Base-by-base conservation (phyloP, 23 tunicate species). In the Botrylloides violaceus region DNA sequence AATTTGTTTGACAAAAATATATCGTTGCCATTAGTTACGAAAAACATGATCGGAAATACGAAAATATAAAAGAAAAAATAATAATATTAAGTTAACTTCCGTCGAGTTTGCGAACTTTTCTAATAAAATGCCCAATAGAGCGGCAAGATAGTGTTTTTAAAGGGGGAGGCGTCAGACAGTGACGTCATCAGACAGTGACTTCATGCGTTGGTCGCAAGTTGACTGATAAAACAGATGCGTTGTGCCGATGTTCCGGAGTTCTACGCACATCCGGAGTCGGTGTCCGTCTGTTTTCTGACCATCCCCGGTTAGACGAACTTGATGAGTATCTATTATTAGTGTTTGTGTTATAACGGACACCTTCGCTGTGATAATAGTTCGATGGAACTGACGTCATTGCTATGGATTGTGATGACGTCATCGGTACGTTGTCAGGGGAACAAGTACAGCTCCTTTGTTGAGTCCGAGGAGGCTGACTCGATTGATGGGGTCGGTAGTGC, bases 401-500 rank as follows among this genome's bases (percentile, higher is more conserved):
- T 63, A 63, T 27, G 20, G 32, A 33, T 22, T 59, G 64, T 2
- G 71, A 60, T 23, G 70, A 36, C 74, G 57, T 43, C n/a, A 43
- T 43, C 24, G 49, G 24, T 32, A 5, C n/a, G 74, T 43, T 68
- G 0, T 39, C 36, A 28, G 74, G 74, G 36, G 74, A 68, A 25
- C 74, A 68, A 1, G 74, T 43, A 26, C 74, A 68, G 29, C 58
- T 26, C 74, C 74, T 36, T 26, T 68, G 74, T 19, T 39, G 56
- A 32, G 58, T 68, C 57, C 58, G 29, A 20, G 56, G n/a, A n/a
- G n/a, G n/a, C n/a, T n/a, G n/a, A n/a, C n/a, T n/a, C n/a, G n/a
- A 29, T 6, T 7, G 47, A 22, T 68, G 23, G 9, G 74, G 74
- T 36, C 47, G 36, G 37, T 43, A 71, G 60, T 79, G 94, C 33